Conservation (phyloP, 2,888 invertebrate species). For the Ommatoiulus sabulosus region DNA sequence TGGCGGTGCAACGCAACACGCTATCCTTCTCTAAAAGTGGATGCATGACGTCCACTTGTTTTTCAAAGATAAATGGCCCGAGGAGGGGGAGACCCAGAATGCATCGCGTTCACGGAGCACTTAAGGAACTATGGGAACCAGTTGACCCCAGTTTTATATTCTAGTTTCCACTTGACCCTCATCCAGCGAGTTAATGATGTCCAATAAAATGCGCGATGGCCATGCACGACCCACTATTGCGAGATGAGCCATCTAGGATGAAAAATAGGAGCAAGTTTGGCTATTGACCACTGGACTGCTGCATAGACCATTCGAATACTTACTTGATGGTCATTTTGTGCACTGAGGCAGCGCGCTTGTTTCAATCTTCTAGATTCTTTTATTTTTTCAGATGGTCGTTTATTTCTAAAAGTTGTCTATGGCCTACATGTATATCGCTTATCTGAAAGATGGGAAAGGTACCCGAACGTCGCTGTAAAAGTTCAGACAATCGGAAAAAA, state of each 20-base stretch:
- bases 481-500: no score
- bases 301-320: background rate
- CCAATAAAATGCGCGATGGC: slow-evolving; percentile 11
- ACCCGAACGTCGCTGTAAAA: no score
- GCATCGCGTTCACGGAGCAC: background rate
- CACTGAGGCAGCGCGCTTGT: background rate
- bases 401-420: background rate
- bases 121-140: slow-evolving; percentile 28
- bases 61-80: background rate
- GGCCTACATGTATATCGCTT: no score
- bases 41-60: slow-evolving; percentile 9
- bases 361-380: slow-evolving; percentile 7
- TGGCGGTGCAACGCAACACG: background rate
- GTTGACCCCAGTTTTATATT: slow-evolving; percentile 10
- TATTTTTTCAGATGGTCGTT: background rate
- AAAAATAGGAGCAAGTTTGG: background rate
- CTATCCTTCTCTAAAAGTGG: background rate
- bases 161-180: slow-evolving; percentile 32
- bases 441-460: no score
- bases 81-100: background rate
- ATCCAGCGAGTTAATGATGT: background rate
- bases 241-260: background rate
- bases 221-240: background rate
- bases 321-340: slow-evolving; percentile 12
- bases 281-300: slow-evolving; percentile 16